These are phyloP conservation scores for Saturnia pavonia DNA, from an alignment of 2,888 invertebrate genomes.

Conservation along the genomic window DNA sequence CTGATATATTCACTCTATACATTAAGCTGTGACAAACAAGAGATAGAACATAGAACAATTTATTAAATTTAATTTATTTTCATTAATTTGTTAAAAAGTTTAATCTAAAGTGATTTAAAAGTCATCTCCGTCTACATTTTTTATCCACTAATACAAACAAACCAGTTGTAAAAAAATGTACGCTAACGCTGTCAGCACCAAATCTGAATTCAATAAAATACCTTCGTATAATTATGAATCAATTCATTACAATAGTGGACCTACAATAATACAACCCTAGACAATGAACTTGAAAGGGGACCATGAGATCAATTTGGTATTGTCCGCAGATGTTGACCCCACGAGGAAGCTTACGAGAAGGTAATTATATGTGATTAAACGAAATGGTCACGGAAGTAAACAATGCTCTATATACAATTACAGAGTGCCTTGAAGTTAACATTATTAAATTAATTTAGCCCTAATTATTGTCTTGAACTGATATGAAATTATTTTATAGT, in stretches of 20 bases:
- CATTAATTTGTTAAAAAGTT: too few species aligned
- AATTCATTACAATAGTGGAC: background rate
- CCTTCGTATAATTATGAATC: too few species aligned
- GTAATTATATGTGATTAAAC: background rate
- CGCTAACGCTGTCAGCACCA: too few species aligned
- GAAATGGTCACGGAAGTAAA: background rate
- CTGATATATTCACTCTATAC: too few species aligned
- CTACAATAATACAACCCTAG: background rate
- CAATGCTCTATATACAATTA: background rate
- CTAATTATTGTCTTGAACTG: background rate
- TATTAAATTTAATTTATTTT: too few species aligned
- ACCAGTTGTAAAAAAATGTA: too few species aligned
- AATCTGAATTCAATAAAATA: too few species aligned
- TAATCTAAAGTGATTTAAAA: too few species aligned
- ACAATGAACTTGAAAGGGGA: background rate
- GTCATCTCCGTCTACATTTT: too few species aligned
- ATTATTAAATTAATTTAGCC: background rate
- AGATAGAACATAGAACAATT: too few species aligned
- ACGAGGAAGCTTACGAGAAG: background rate
- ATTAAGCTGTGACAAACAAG: too few species aligned
- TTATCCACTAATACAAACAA: too few species aligned
- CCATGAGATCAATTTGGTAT: conserved; percentile 1
- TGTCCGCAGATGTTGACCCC: background rate
- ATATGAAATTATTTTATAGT: conserved; percentile 3
- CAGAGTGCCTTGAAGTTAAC: background rate